phyloP scores from a whole-genome alignment of 2,797 vertebrate genomes.

The Bradypodion ventrale region DNA sequence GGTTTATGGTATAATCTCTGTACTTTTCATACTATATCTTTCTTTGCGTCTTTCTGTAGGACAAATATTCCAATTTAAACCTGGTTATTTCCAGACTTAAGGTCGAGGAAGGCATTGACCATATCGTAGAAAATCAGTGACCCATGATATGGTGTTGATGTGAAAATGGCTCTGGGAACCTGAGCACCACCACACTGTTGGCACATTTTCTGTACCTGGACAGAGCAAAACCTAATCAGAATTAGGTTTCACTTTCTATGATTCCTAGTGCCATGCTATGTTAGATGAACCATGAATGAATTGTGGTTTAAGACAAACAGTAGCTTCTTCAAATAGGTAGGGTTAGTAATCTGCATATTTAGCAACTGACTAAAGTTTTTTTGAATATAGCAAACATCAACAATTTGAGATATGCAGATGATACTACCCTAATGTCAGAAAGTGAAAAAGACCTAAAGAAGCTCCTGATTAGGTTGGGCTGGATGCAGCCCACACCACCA shows the following conservation, averaged over 20 bases:
- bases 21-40: too few relatives aligned
- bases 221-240: neutral
- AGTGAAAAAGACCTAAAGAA: too few relatives aligned
- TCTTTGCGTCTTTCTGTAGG: neutral
- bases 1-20: too few relatives aligned
- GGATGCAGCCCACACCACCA: too few relatives aligned
- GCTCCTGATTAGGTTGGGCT: too few relatives aligned
- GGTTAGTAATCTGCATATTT: neutral
- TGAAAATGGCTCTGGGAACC: too few relatives aligned
- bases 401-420: too few relatives aligned
- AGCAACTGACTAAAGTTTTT: neutral
- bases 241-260: slow-evolving; percentile 3
- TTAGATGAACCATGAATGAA: neutral
- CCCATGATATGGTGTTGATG: neutral
- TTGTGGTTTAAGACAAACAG: neutral
- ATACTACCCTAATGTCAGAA: too few relatives aligned
- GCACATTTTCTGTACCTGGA: neutral
- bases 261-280: neutral
- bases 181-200: neutral
- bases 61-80: neutral
- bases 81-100: neutral
- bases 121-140: too few relatives aligned
- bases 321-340: neutral
- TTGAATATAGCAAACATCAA: neutral
- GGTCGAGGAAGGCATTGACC: neutral